Percentiles rank a stretch among this genome's conserved stretches.
Conservation (phyloP, 1,140 invertebrate species). For the Chymomyza costata region DNA sequence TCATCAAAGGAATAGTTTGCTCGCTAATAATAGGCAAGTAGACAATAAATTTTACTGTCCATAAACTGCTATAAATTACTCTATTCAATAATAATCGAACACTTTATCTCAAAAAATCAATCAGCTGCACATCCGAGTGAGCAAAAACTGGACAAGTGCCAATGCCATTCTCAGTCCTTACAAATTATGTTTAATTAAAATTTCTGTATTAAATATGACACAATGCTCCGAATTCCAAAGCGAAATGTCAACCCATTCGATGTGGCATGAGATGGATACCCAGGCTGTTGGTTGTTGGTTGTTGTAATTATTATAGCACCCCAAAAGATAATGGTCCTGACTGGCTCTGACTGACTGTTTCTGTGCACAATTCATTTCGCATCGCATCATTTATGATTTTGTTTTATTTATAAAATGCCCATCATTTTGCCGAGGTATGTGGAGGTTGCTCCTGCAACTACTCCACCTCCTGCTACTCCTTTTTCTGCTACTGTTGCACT, state of each 20-base stretch:
- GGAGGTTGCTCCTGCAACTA: constrained; percentile 14
- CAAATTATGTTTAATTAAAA: constrained; percentile 75
- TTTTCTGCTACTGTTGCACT: constrained; percentile 8
- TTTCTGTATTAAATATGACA: constrained; percentile 75
- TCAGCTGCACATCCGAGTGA: neutral
- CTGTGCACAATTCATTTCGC: too few relatives aligned
- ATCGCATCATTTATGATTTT: constrained; percentile 72
- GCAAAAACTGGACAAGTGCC: neutral
- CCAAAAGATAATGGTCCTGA: constrained; percentile 14
- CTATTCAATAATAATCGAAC: constrained; percentile 45
- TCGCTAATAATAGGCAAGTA: too few relatives aligned
- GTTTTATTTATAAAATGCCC: constrained; percentile 73
- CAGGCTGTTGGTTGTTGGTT: constrained; percentile 11
- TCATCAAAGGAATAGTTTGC: constrained; percentile 21
- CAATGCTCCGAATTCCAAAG: constrained; percentile 74
- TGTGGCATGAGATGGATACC: too few relatives aligned
- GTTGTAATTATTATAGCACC: constrained; percentile 62
- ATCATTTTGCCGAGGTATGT: constrained; percentile 35
- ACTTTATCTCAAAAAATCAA: constrained; percentile 16
- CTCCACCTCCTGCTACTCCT: neutral
- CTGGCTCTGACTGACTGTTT: too few relatives aligned
- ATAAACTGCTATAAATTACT: constrained; percentile 66
- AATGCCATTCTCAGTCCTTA: constrained; percentile 45
- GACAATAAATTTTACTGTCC: too few relatives aligned
- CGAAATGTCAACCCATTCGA: constrained; percentile 49